These are phyloP conservation scores for Morus bassanus DNA, from an alignment of 2,797 vertebrate species.

Conservation along the genomic window DNA sequence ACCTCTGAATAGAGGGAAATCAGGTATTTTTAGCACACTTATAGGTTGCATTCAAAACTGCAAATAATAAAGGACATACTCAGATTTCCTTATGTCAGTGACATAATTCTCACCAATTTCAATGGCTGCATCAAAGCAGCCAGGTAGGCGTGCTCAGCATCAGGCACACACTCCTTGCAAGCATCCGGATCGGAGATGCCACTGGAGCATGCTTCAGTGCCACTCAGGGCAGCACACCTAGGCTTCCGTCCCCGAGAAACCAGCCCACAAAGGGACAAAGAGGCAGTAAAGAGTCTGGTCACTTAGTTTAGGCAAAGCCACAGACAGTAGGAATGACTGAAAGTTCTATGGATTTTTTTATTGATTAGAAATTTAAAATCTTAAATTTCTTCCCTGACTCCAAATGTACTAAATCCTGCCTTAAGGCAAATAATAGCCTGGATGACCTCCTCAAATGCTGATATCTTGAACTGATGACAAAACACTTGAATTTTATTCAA, in stretches of 20 bases:
- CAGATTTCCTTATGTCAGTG: background rate
- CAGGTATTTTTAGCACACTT: background rate
- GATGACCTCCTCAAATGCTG: background rate
- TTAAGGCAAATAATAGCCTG: background rate
- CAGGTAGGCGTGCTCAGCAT: background rate
- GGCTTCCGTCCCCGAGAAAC: background rate
- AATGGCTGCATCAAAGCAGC: background rate
- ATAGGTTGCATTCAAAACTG: background rate
- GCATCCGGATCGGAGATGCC: background rate
- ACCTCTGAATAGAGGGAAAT: background rate
- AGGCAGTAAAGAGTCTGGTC: background rate
- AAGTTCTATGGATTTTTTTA: background rate
- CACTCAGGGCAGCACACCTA: background rate
- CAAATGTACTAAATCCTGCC: background rate
- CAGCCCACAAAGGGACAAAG: background rate
- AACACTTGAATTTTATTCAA: background rate
- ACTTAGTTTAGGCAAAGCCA: background rate
- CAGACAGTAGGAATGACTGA: background rate
- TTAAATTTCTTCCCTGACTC: background rate
- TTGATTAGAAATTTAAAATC: background rate
- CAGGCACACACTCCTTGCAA: background rate
- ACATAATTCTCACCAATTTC: background rate
- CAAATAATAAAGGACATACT: background rate
- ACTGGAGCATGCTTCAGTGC: background rate
- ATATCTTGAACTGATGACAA: background rate